These are phyloP conservation scores for Limnodromus scolopaceus DNA, from an alignment of 2,797 vertebrate genomes.

Conservation along the genomic window DNA sequence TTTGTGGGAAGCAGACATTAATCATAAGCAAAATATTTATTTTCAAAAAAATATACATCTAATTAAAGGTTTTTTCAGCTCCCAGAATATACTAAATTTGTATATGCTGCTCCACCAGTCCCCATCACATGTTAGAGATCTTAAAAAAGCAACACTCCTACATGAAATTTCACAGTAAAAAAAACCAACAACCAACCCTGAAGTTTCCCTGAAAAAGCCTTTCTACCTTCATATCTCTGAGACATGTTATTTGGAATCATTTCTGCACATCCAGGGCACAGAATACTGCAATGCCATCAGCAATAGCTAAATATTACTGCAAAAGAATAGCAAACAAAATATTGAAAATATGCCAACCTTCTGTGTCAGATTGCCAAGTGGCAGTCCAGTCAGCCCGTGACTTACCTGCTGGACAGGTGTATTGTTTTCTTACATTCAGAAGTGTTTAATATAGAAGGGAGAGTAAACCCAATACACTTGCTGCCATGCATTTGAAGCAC, in stretches of 20 bases:
- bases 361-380: background rate
- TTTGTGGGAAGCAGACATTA: background rate
- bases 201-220: background rate
- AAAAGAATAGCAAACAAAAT: background rate
- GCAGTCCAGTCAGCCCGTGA: background rate
- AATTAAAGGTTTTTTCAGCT: background rate
- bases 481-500: background rate
- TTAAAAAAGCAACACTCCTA: constrained; percentile 56
- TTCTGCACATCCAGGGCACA: background rate
- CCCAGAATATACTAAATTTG: background rate
- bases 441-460: background rate
- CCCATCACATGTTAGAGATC: constrained; percentile 12
- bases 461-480: background rate
- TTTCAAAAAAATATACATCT: background rate
- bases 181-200: background rate
- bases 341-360: background rate
- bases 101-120: background rate
- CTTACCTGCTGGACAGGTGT: background rate
- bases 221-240: background rate
- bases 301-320: background rate
- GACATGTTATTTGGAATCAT: background rate
- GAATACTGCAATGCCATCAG: background rate
- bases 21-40: constrained; percentile 6
- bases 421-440: background rate
- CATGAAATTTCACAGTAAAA: constrained; percentile 10